phyloP scores from a whole-genome alignment of 2,113 vertebrate genomes.

The Falcunculus frontatus region DNA sequence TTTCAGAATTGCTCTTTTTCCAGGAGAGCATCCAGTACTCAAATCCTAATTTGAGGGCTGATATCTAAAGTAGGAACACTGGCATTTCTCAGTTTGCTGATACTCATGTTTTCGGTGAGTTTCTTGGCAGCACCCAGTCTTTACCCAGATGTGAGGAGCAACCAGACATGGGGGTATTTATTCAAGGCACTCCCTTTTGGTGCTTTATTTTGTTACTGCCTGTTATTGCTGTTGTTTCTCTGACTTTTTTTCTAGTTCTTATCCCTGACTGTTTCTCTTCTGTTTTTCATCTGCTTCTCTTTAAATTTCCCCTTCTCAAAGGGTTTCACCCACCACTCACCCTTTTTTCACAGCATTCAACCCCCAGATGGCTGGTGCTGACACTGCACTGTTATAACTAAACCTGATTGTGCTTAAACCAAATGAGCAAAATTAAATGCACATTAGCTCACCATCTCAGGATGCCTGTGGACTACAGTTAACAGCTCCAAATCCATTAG shows the following conservation, averaged over 20 bases:
- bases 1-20: background rate
- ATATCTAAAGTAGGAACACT: background rate
- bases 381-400: background rate
- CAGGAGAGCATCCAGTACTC: background rate
- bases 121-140: background rate
- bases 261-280: background rate
- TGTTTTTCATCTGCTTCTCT: background rate
- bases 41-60: background rate
- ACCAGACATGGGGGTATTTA: background rate
- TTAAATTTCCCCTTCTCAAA: background rate
- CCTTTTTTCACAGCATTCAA: background rate
- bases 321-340: background rate
- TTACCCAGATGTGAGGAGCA: background rate
- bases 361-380: background rate
- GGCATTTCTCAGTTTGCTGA: background rate
- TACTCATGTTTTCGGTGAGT: background rate
- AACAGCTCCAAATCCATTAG: conserved; percentile 4
- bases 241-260: background rate
- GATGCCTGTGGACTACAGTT: background rate
- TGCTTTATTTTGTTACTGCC: background rate
- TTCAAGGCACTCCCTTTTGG: background rate
- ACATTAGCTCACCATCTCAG: background rate
- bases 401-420: background rate
- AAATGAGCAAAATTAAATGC: background rate
- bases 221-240: background rate